Base-by-base conservation (phyloP, 2,113 vertebrate genomes). In the Rhea americana region DNA sequence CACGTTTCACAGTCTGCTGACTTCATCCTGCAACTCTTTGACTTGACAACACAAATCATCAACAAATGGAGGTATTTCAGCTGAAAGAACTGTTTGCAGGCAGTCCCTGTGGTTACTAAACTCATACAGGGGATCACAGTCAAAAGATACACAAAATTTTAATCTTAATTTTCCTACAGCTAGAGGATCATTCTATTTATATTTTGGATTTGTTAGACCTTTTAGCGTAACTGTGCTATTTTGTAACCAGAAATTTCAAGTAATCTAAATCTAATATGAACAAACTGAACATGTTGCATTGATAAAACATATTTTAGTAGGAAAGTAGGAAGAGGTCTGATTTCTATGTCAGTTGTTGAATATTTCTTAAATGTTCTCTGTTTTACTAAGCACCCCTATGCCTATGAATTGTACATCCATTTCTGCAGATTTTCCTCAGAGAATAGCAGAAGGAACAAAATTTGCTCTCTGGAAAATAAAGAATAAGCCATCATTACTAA, bases 361-460 rank as follows among this genome's bases (percentile, higher is more conserved):
- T 32, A 68, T 58, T 30, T 58, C 32, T 58, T 61, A 66, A 11
- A 37, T 68, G 66, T 30, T 28, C 25, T 41, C 9, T 89, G 3
- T 73, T 85, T 89, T 76, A 68, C 16, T 13, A 48, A 32, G 17
- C 13, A 20, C 35, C 9, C 3, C 35, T 15, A 20, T 51, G 9
- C 25, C 9, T 9, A n/a, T 35, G 11, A 59, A 67, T 11, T 77
- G 1, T n/a, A 13, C 55, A 7, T 39, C 8, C 1, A 0, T 87
- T 89, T 84, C 70, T 89, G 41, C 25, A 82, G 32, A 32, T 79
- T 13, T 25, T 39, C 26, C 63, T 47, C 32, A 55, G 37, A 51
- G 59, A 56, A 51, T 17, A 83, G 35, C 39, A 85, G 43, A 28
- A 67, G 67, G 16, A 74, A 83, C 12, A 19, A 74, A 10, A 43